Evolutionary conservation across 2,888 invertebrate species (phyloP).

Genomic region (Labia minor): DNA sequence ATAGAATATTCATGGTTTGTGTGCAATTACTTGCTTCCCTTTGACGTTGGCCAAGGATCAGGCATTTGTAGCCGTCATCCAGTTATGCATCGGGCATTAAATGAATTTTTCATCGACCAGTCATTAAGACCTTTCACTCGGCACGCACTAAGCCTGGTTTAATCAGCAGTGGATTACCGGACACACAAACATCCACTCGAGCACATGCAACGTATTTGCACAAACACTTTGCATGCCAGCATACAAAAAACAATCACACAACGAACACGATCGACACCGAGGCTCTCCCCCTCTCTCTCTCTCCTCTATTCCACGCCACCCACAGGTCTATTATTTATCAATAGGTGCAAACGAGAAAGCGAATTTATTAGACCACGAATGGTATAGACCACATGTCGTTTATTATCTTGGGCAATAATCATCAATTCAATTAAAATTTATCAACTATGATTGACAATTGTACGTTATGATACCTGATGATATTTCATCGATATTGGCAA

Average conservation of each 20-base stretch:
- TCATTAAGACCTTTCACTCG: conserved; percentile 13
- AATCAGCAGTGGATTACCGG: conserved; percentile 4
- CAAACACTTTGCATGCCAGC: not conserved
- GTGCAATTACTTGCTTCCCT: not conserved
- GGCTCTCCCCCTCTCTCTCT: no score
- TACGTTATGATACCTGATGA: not conserved
- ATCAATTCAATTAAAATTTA: conserved; percentile 13
- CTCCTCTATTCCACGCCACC: not conserved
- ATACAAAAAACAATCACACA: not conserved
- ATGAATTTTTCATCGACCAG: conserved; percentile 7
- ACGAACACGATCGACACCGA: not conserved
- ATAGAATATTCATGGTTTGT: not conserved
- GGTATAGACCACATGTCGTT: not conserved
- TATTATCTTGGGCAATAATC: not conserved
- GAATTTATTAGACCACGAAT: not conserved
- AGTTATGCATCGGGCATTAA: not conserved
- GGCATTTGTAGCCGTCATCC: conserved; percentile 4
- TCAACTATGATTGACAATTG: conserved; percentile 1
- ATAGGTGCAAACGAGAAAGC: conserved; percentile 1
- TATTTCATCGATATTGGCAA: no score
- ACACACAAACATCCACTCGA: conserved; percentile 8
- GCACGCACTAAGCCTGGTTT: conserved; percentile 7
- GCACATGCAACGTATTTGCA: not conserved
- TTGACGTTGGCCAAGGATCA: not conserved
- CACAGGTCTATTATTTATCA: not conserved